Evolutionary conservation across 2,888 invertebrate genomes (phyloP), one percentile per base, ranked within the genome.

Genomic region (Eulithis prunata): DNA sequence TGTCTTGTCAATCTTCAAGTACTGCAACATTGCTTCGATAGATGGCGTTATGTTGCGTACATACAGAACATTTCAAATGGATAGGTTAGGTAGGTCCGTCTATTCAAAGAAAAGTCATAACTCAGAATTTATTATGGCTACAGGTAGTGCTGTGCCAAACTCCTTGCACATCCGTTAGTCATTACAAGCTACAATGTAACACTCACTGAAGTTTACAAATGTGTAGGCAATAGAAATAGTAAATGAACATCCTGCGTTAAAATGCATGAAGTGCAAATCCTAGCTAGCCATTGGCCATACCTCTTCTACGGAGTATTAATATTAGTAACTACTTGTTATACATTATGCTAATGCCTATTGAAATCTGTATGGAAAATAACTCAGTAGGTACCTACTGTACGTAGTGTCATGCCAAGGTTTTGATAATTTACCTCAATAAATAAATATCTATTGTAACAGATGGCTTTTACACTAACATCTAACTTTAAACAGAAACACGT

Each of bases 121-220:
- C 41, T 41, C 41, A 41, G 41, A 41, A 41, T 8, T 41, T 41
- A 41, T 41, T 8, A 41, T 41, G 8, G 10, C 8, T 41, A 2
- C 41, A 47, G 8, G 47, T 47, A 5, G 5, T 3, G 46, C 28
- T 51, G 52, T 38, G 47, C 45, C 28, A 38, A 55, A 55, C 54
- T 60, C 51, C 55, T 14, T 60, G 45, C 74, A 82, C 88, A 86
- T 89, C 87, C 86, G 89, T 79, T 79, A 80, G 71, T 69, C 75
- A 73, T 81, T 76, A 80, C 74, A 60, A 60, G 65, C 74, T 70
- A 77, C 78, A 78, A 74, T 74, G 77, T 78, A 63, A 13, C 66
- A 63, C 66, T 68, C 64, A 66, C 55, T 66, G 64, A 65, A 66
- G 64, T 72, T 68, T 71, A 76, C 76, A 76, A 75, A 76, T 74